Base-by-base conservation (phyloP, 2,113 vertebrate genomes). In the Oncorhynchus tshawytscha region DNA sequence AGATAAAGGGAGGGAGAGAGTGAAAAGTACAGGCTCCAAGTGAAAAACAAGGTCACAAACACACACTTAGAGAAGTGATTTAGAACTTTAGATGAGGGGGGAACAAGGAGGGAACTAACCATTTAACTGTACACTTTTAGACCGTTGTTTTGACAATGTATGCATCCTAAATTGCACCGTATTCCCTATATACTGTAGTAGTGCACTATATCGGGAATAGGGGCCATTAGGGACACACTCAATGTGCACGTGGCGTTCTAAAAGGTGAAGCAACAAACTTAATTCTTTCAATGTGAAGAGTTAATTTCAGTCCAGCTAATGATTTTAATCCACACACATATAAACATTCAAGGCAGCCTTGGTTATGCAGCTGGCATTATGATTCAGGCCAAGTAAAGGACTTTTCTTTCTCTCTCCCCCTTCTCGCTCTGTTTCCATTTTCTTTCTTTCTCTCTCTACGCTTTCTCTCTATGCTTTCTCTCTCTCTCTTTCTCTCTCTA, bases 11-110 rank as follows among this genome's bases (percentile, higher is more conserved):
- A 8, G 34, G 1, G 34, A 2, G 34, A 34, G 24, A 5, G 12
- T 15, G 65, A 75, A 66, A 15, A 82, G 73, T 45, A 70, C 73
- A 70, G 73, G 72, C 79, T 79, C 62, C 27, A 45, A 83, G 71
- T 67, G 15, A 70, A 71, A 86, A 88, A 77, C 77, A 29, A 83
- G 79, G 82, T 45, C 18, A 25, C 54, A 39, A 20, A 68, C 73
- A 78, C 80, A 81, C 80, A 72, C 34, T 84, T 84, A 75, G 65
- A 74, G 75, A 62, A 82, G 76, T 60, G 74, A 78, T 83, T 87
- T 68, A 83, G 57, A 45, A 24, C 29, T 87, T 66, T 73, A 76
- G 77, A 70, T 84, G 74, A 70, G 39, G 71, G 76, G 74, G 68
- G 49, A 39, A 66, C 22, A 78, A 78, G 77, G 20, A 72, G 59